These are phyloP conservation scores for Tachina grossa DNA, from an alignment of 2,888 invertebrate genomes.

Conservation along the genomic window DNA sequence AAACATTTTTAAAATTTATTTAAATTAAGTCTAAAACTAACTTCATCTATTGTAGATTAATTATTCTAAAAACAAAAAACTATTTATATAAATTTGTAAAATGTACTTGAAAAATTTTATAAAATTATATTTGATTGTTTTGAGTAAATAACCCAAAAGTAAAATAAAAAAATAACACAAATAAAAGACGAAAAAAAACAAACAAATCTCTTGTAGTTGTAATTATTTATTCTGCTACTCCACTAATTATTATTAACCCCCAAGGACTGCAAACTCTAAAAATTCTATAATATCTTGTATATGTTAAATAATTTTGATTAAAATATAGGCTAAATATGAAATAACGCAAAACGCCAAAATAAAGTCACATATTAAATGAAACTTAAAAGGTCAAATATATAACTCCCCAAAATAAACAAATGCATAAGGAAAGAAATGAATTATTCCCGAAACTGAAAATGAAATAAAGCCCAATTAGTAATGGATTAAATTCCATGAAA, in stretches of 20 bases:
- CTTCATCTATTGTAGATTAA: conserved; percentile 34
- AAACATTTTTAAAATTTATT: neutral
- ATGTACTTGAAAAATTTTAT: conserved; percentile 32
- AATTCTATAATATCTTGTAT: neutral
- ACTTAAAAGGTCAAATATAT: too few species aligned
- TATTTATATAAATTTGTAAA: conserved; percentile 19
- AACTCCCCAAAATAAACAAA: too few species aligned
- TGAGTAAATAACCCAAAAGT: conserved; percentile 48
- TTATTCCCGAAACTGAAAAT: too few species aligned
- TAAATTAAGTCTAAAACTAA: conserved; percentile 56
- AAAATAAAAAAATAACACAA: conserved; percentile 40
- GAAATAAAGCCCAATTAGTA: too few species aligned
- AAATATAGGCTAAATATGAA: neutral
- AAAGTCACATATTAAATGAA: too few species aligned
- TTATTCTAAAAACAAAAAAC: conserved; percentile 16
- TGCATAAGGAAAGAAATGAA: too few species aligned
- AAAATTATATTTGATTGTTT: conserved; percentile 44
- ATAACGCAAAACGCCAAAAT: too few species aligned
- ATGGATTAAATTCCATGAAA: too few species aligned
- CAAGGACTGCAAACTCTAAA: neutral
- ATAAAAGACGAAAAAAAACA: conserved; percentile 55
- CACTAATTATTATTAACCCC: conserved; percentile 53
- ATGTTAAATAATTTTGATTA: neutral
- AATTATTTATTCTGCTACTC: conserved; percentile 50
- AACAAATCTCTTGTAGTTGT: conserved; percentile 51